Conservation (phyloP, 2,888 invertebrate species). For the Julus scanicus region DNA sequence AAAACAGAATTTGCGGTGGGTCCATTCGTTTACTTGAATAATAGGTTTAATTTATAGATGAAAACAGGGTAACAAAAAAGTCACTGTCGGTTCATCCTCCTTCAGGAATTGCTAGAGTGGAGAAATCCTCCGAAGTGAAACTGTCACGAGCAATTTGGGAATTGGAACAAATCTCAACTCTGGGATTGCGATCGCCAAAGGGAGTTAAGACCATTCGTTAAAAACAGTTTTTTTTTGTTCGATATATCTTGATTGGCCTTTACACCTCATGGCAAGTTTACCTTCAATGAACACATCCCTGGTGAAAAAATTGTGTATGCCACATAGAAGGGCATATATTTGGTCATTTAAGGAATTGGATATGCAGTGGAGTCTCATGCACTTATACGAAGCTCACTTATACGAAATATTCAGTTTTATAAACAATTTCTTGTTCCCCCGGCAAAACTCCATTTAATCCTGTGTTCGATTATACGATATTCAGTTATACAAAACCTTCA, state of each 20-base stretch:
- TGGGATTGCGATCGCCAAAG: neutral
- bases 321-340: too few relatives aligned
- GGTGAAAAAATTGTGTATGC: too few relatives aligned
- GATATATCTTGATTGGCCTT: neutral
- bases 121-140: neutral
- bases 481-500: too few relatives aligned
- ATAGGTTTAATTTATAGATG: constrained; percentile 31
- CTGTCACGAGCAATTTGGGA: constrained; percentile 39
- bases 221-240: neutral
- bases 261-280: neutral
- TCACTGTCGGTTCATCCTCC: neutral
- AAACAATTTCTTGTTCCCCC: too few relatives aligned
- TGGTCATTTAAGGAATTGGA: neutral
- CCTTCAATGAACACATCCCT: too few relatives aligned
- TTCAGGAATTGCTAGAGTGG: neutral
- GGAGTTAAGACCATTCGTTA: neutral
- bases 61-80: neutral
- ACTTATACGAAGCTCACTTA: too few relatives aligned
- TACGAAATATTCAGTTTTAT: too few relatives aligned
- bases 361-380: too few relatives aligned
- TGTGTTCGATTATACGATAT: too few relatives aligned
- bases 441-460: too few relatives aligned
- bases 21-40: constrained; percentile 39
- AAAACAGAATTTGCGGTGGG: constrained; percentile 31
- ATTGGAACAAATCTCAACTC: neutral